These are phyloP conservation scores for Epicauta chinensis DNA, from an alignment of 1,140 invertebrate species.

Conservation along the genomic window DNA sequence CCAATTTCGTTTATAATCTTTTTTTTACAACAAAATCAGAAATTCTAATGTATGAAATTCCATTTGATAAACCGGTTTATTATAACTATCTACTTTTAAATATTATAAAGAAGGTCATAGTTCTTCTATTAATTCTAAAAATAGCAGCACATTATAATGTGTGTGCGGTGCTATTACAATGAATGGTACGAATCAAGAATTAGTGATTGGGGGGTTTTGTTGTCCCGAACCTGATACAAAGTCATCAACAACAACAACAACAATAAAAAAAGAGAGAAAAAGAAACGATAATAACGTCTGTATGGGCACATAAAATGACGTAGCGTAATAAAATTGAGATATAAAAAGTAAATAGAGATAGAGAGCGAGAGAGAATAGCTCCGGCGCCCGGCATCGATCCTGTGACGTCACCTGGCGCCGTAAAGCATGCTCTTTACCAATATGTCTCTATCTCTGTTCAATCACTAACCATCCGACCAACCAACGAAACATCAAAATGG, in stretches of 20 bases:
- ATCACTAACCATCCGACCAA: neutral
- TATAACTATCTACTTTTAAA: conserved; percentile 3
- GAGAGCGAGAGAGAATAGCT: too few species aligned
- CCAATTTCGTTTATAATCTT: too few species aligned
- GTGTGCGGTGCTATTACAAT: too few species aligned
- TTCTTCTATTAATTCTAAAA: conserved; percentile 29
- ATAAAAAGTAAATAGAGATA: too few species aligned
- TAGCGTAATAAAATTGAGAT: too few species aligned
- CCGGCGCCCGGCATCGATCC: conserved; percentile 27
- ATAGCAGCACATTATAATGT: conserved; percentile 14
- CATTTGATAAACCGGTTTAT: conserved; percentile 28
- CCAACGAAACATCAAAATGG: conserved; percentile 32
- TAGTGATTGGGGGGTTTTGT: conserved; percentile 3
- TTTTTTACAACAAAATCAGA: too few species aligned
- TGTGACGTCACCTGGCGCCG: conserved; percentile 21
- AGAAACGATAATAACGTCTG: too few species aligned
- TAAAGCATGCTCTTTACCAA: conserved; percentile 22
- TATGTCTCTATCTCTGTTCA: conserved; percentile 1
- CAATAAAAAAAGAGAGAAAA: too few species aligned
- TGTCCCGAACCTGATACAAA: conserved; percentile 1
- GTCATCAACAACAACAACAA: too few species aligned
- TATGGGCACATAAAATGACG: too few species aligned
- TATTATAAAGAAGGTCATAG: conserved; percentile 26
- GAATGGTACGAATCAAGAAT: conserved; percentile 5
- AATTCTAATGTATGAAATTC: conserved; percentile 1